Percentiles rank a stretch among this genome's conserved stretches.
phyloP scores from a whole-genome alignment of 2,113 vertebrate species.

The Scolopax mira region DNA sequence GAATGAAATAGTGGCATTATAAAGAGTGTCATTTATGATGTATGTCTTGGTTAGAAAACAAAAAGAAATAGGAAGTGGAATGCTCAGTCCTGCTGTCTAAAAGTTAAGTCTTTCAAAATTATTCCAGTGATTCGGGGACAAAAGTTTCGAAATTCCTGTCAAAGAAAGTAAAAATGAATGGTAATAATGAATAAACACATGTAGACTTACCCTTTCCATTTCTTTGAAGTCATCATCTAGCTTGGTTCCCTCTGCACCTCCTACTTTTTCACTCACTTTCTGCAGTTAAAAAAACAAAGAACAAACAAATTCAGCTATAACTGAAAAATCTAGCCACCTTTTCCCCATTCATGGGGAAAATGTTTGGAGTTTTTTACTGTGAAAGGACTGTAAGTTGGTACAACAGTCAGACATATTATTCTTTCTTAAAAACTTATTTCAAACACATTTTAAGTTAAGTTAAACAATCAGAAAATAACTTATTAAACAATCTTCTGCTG shows the following conservation, averaged over 20 bases:
- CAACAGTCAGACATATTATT: not conserved
- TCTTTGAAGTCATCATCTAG: constrained; percentile 95
- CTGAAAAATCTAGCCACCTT: not conserved
- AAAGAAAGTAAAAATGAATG: not conserved
- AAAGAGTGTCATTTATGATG: not conserved
- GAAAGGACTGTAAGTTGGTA: not conserved
- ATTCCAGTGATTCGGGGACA: not conserved
- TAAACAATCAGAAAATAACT: not conserved
- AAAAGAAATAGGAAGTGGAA: not conserved
- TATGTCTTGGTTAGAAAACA: not conserved
- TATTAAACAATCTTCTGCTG: not conserved
- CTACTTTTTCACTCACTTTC: constrained; percentile 97
- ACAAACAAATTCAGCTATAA: not conserved
- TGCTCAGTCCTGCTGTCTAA: not conserved
- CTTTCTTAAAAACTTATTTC: not conserved
- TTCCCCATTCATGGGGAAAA: not conserved
- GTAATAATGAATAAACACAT: not conserved
- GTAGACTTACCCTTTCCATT: constrained; percentile 89
- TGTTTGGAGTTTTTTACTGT: not conserved
- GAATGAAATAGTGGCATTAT: not conserved
- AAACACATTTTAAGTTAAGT: not conserved
- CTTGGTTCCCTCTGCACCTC: constrained; percentile 94
- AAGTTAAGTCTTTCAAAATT: not conserved
- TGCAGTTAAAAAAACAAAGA: constrained; percentile 67
- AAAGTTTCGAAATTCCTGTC: not conserved